Evolutionary conservation across 2,888 invertebrate species (phyloP).

Genomic region (Archips crataeganus): DNA sequence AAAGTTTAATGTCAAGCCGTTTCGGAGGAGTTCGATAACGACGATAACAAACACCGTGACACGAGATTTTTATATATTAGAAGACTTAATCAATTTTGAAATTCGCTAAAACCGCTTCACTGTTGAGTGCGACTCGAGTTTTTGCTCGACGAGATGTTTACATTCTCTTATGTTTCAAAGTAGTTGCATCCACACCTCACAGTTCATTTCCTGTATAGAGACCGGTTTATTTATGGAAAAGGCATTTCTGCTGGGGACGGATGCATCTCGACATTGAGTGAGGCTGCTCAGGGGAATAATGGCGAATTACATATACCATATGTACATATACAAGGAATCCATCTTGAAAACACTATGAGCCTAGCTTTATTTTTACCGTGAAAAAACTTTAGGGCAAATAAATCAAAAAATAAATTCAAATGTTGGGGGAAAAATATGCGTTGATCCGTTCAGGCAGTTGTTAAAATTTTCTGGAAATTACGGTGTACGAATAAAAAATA

Average conservation of each 20-base stretch:
- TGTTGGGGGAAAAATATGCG: too few species aligned
- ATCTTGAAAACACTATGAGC: not conserved
- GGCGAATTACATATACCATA: not conserved
- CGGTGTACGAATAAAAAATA: too few species aligned
- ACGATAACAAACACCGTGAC: too few species aligned
- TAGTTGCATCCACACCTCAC: conserved; percentile 10
- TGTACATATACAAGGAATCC: not conserved
- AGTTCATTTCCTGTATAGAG: conserved; percentile 23
- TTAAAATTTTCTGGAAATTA: too few species aligned
- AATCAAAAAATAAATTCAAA: too few species aligned
- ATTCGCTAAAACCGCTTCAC: not conserved
- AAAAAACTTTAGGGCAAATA: too few species aligned
- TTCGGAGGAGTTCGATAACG: too few species aligned
- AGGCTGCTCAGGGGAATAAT: not conserved
- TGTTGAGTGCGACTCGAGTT: not conserved
- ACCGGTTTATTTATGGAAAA: conserved; percentile 38
- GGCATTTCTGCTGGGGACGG: conserved; percentile 20
- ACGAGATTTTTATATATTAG: too few species aligned
- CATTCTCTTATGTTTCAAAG: conserved; percentile 20
- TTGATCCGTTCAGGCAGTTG: too few species aligned
- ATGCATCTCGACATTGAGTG: conserved; percentile 32
- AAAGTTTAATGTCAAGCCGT: too few species aligned
- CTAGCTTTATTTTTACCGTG: not conserved
- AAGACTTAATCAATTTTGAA: not conserved
- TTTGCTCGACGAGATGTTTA: not conserved